Evolutionary conservation across 2,797 vertebrate species (phyloP), one percentile per base, ranked within the genome.

Genomic region (Todus mexicanus): DNA sequence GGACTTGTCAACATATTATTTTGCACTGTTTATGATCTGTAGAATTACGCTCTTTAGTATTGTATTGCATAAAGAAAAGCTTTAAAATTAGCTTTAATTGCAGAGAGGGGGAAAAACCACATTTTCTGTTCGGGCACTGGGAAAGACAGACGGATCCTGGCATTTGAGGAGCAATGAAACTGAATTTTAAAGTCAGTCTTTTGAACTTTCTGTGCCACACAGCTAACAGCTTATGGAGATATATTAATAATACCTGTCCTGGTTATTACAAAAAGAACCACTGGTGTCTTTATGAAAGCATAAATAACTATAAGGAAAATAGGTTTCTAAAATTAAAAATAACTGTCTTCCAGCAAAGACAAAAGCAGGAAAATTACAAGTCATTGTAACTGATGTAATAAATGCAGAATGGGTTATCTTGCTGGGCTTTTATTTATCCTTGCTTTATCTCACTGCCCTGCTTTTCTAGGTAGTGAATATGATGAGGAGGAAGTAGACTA

Each of bases 401-500:
- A 94, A 90, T 65, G 51, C 70, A 89, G 75, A 89, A 51, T n/a
- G 64, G 29, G 54, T 92, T 92, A 59, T 84, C 87, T 77, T 40
- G 10, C 89, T 54, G 64, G 22, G 53, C 72, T 81, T 9, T 23
- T 75, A 57, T 27, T 93, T 87, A 93, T 90, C 92, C 73, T 78
- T 69, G 9, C 76, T 85, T 93, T 92, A 79, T 95, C 91, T 70
- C 54, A 27, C 86, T 29, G 18, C 51, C 68, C 53, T 6, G 21
- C 48, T 83, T 78, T 93, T 84, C 17, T 98, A 99, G 99, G 99
- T 93, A 99, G 99, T 15, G 99, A 99, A 96, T 99, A 99, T 64
- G 99, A 99, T 31, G 99, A 99, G 84, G 99, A 99, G 97, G 99
- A 99, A 84, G 98, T 99, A 74, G 99, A 99, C 93, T 99, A 99